Conservation (phyloP, 2,888 invertebrate species). For the Oegoconia quadripuncta region DNA sequence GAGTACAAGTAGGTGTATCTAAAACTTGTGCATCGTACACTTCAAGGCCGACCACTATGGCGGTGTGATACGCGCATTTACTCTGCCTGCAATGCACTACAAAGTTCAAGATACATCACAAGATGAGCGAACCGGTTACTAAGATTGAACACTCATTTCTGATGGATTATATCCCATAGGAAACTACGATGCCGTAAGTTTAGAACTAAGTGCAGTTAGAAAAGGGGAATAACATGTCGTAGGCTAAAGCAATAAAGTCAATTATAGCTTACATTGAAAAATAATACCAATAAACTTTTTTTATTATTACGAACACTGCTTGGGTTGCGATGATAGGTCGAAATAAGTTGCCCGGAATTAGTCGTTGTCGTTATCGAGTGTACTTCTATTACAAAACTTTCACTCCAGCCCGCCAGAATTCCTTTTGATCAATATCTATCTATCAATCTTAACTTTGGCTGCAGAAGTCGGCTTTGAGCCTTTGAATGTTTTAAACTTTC, state of each 20-base stretch:
- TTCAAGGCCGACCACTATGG: constrained; percentile 21
- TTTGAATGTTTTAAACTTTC: constrained; percentile 23
- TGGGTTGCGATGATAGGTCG: no score
- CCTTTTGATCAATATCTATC: constrained; percentile 15
- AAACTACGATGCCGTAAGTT: no score
- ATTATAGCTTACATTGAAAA: no score
- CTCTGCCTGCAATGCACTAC: constrained; percentile 10
- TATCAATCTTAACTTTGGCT: constrained; percentile 14
- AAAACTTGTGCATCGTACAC: constrained; percentile 17
- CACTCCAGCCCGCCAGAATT: constrained; percentile 10
- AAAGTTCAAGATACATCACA: constrained; percentile 13
- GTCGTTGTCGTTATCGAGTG: constrained; percentile 5
- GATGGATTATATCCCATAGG: background rate
- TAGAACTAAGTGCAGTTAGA: no score
- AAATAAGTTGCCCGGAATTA: background rate
- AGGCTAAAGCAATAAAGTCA: no score
- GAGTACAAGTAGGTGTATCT: background rate
- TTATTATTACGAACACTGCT: no score
- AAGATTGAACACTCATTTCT: background rate
- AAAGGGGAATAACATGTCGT: no score
- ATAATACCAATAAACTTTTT: no score
- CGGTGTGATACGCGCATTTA: constrained; percentile 8
- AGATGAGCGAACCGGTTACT: constrained; percentile 9
- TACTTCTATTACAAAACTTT: constrained; percentile 14
- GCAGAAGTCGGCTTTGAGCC: constrained; percentile 12